Evolutionary conservation across 2,888 invertebrate species (phyloP).

Genomic region (Loripinus fragilis): DNA sequence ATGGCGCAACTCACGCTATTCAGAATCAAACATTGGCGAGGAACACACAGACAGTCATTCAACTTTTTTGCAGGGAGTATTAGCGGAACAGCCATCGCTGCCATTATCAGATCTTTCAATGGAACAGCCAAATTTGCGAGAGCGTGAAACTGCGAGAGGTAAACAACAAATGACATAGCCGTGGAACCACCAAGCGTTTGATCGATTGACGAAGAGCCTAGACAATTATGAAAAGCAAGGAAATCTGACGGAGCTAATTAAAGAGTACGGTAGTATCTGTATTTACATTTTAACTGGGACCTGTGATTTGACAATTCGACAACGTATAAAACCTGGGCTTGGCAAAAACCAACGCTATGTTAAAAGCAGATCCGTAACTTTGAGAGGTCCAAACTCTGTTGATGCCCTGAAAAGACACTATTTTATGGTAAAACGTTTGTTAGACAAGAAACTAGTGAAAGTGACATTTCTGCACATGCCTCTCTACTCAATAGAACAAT

Average conservation of each 20-base stretch:
- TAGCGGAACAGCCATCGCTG: no score
- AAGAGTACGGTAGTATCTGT: not conserved
- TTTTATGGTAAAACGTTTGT: not conserved
- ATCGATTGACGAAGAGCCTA: not conserved
- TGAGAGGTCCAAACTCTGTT: not conserved
- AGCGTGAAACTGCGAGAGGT: not conserved
- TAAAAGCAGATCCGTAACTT: no score
- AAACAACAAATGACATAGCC: not conserved
- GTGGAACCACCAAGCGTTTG: not conserved
- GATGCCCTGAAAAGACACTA: not conserved
- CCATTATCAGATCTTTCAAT: no score
- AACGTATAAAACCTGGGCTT: no score
- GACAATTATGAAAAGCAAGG: not conserved
- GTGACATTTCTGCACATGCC: slow-evolving; percentile 16
- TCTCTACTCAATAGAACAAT: slow-evolving; percentile 7
- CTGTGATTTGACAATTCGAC: slow-evolving; percentile 8
- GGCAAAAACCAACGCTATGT: no score
- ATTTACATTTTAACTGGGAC: slow-evolving; percentile 20
- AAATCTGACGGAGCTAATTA: not conserved
- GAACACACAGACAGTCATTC: no score
- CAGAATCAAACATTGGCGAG: no score
- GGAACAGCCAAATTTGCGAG: not conserved
- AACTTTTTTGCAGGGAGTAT: no score
- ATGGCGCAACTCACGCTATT: no score
- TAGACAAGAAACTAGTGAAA: not conserved